A percentile compares a stretch with the other conserved stretches of the same genome.
Evolutionary conservation across 2,113 vertebrate species (phyloP).

Genomic region (Pholis gunnellus): DNA sequence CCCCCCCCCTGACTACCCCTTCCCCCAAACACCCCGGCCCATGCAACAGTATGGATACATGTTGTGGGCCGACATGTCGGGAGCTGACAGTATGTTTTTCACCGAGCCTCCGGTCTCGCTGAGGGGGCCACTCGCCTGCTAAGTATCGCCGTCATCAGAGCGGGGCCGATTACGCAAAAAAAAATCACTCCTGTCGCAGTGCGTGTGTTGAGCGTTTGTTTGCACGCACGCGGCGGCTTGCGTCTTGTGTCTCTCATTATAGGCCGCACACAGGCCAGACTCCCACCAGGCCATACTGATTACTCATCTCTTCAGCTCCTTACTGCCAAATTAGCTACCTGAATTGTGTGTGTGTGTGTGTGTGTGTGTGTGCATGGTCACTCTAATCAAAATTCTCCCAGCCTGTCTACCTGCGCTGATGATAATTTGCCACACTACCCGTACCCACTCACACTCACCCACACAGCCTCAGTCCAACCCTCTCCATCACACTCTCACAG

Average conservation of each 20-base stretch:
- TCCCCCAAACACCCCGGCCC: conserved; percentile 39
- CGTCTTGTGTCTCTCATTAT: conserved; percentile 63
- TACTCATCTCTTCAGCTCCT: conserved; percentile 61
- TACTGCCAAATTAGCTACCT: conserved; percentile 64
- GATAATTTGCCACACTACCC: conserved; percentile 66
- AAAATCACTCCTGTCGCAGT: conserved; percentile 24
- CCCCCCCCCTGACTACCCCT: neutral
- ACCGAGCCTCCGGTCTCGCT: conserved; percentile 37
- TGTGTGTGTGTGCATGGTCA: conserved; percentile 34
- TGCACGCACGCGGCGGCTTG: conserved; percentile 13
- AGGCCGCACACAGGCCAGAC: conserved; percentile 59
- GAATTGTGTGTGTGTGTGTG: conserved; percentile 19
- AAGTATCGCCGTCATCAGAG: conserved; percentile 53
- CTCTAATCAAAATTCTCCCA: conserved; percentile 70
- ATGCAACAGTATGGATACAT: conserved; percentile 61
- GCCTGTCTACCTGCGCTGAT: conserved; percentile 62
- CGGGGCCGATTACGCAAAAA: conserved; percentile 32
- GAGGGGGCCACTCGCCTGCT: conserved; percentile 46
- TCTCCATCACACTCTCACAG: conserved; percentile 38
- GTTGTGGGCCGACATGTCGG: conserved; percentile 49
- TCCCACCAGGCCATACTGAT: conserved; percentile 66
- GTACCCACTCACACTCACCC: conserved; percentile 56
- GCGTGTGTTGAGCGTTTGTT: conserved; percentile 17
- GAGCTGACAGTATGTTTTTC: conserved; percentile 64
- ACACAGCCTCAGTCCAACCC: conserved; percentile 52